Evolutionary conservation across 2,888 invertebrate species (phyloP), one percentile per base, ranked within the genome.

Genomic region (Mamestra brassicae): DNA sequence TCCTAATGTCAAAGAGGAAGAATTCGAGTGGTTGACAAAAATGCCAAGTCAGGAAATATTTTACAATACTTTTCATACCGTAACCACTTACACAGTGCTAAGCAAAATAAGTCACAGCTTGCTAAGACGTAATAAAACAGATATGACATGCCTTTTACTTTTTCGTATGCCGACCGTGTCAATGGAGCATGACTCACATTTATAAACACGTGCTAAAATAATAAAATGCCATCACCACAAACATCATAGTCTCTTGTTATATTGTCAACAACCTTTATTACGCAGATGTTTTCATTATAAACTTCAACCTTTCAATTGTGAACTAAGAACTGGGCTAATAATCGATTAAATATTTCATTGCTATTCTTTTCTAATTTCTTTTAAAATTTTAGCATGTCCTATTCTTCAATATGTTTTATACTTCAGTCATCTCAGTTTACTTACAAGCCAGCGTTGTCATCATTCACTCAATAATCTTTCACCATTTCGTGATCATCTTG

Each of bases 151-250:
- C n/a, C 7, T 42, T 26, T 50, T 34, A 45, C 13, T 34, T 55
- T 75, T 69, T 63, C 54, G 66, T 54, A 57, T 65, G 26, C 36
- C 62, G 4, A 6, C 45, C 60, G 47, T 70, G 38, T 65, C 70
- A 78, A 65, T 50, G 45, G 47, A 34, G 38, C 11, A 65, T 82
- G 77, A 76, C 34, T 77, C 78, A 71, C 36, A 42, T 36, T 58
- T 26, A 55, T 61, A 60, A 61, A 74, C 74, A 81, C 54, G 38
- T 74, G 83, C 71, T 64, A 64, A 71, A 74, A 83, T 78, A 83
- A 78, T 81, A 68, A 71, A 68, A 71, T 58, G 47, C 36, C 71
- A 71, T 67, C 77, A 77, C 55, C 50, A 80, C 55, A 76, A 80
- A 60, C 72, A 80, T 77, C 58, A 66, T 38, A 77, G 45, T 74